These are phyloP conservation scores for Pissodes strobi DNA, from an alignment of 1,140 invertebrate genomes.

Conservation along the genomic window DNA sequence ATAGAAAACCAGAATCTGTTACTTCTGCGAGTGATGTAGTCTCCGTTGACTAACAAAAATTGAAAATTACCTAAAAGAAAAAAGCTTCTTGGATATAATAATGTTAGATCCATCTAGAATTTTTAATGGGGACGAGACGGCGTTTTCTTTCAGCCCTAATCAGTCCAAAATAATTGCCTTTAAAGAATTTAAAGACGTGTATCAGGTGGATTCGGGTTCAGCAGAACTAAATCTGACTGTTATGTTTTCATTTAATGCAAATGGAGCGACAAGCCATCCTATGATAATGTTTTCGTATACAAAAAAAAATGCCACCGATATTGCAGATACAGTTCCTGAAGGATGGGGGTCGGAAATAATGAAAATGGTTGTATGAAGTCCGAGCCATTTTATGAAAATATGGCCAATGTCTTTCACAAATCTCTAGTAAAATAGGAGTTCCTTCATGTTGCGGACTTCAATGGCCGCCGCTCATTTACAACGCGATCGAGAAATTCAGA, in stretches of 20 bases:
- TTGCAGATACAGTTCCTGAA: too few relatives aligned
- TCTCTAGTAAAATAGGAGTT: slow-evolving; percentile 41
- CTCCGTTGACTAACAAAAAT: slow-evolving; percentile 38
- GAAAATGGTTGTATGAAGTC: slow-evolving; percentile 54
- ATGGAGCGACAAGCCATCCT: slow-evolving; percentile 35
- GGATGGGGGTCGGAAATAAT: too few relatives aligned
- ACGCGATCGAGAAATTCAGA: too few relatives aligned
- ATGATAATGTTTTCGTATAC: slow-evolving; percentile 41
- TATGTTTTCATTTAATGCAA: slow-evolving; percentile 38
- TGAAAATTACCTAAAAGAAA: too few relatives aligned
- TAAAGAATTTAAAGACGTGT: slow-evolving; percentile 48
- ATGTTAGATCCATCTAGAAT: slow-evolving; percentile 44
- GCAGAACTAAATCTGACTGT: slow-evolving; percentile 40
- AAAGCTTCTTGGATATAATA: slow-evolving; percentile 35
- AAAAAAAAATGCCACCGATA: slow-evolving; percentile 41
- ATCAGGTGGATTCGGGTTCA: slow-evolving; percentile 41
- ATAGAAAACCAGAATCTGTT: too few relatives aligned
- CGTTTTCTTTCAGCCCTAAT: slow-evolving; percentile 49
- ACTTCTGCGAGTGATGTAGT: too few relatives aligned
- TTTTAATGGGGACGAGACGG: slow-evolving; percentile 54
- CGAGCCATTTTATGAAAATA: slow-evolving; percentile 52
- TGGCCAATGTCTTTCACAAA: slow-evolving; percentile 49
- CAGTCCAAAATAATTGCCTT: slow-evolving; percentile 41
- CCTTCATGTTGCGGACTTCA: too few relatives aligned
- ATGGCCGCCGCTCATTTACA: too few relatives aligned